A percentile compares a stretch with the other conserved stretches of the same genome.
These are phyloP conservation scores for Hiodon tergisus DNA, from an alignment of 2,113 vertebrate genomes.

Conservation along the genomic window DNA sequence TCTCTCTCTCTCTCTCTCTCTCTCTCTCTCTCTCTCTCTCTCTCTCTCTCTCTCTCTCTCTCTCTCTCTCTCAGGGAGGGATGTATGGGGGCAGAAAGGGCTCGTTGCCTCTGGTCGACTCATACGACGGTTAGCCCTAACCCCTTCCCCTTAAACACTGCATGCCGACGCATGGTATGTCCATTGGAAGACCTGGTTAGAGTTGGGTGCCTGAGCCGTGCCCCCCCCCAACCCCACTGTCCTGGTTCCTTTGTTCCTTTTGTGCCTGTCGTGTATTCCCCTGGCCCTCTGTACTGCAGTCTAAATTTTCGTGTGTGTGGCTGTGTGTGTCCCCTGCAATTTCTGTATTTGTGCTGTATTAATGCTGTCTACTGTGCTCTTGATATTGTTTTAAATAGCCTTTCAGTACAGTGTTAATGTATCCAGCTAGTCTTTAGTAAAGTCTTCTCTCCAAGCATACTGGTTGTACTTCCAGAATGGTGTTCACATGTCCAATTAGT, in stretches of 20 bases:
- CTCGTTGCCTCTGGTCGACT: slow-evolving; percentile 64
- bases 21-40: slow-evolving; percentile 13
- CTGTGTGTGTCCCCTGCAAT: too few relatives aligned
- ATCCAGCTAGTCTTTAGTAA: neutral
- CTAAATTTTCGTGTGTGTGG: too few relatives aligned
- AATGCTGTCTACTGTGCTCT: too few relatives aligned
- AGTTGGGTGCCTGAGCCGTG: slow-evolving; percentile 25
- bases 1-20: slow-evolving; percentile 15
- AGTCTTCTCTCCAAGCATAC: too few relatives aligned
- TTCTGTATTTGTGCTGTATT: too few relatives aligned
- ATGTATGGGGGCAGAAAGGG: slow-evolving; percentile 24
- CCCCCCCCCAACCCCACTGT: neutral
- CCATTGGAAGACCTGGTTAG: slow-evolving; percentile 46
- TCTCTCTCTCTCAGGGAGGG: slow-evolving; percentile 39
- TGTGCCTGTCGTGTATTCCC: slow-evolving; percentile 17
- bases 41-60: slow-evolving; percentile 28
- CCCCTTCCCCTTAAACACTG: slow-evolving; percentile 55
- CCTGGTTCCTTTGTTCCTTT: neutral
- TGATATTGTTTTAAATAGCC: too few relatives aligned
- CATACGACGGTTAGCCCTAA: slow-evolving; percentile 72
- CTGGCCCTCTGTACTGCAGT: slow-evolving; percentile 16
- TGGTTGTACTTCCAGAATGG: too few relatives aligned
- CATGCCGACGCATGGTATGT: slow-evolving; percentile 74
- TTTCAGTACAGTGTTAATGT: neutral
- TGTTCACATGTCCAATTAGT: too few relatives aligned